These are phyloP conservation scores for Catocala sponsa DNA, from an alignment of 2,888 invertebrate species.

Conservation along the genomic window DNA sequence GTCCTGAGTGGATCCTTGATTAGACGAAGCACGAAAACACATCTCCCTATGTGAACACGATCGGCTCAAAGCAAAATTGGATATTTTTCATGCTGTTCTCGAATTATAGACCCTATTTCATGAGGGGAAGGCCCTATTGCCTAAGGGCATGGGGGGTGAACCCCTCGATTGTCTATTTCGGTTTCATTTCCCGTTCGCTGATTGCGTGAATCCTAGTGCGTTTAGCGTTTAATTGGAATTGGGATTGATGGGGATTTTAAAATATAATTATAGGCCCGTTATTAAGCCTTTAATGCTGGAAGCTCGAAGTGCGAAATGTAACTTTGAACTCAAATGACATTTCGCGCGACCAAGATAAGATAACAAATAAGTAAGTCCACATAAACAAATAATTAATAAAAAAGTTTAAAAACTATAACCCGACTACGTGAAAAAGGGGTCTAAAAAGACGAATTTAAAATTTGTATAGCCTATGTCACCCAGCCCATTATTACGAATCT, in stretches of 20 bases:
- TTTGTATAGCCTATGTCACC: too few relatives aligned
- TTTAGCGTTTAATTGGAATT: slow-evolving; percentile 32
- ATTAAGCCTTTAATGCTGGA: too few relatives aligned
- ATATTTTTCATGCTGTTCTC: slow-evolving; percentile 50
- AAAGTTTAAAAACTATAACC: too few relatives aligned
- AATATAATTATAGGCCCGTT: slow-evolving; percentile 7
- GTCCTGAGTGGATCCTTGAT: background rate
- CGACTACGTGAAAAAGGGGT: too few relatives aligned
- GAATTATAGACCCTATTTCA: slow-evolving; percentile 51
- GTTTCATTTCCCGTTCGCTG: slow-evolving; percentile 55
- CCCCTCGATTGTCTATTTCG: slow-evolving; percentile 46
- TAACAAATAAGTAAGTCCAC: too few relatives aligned
- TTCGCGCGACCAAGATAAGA: too few relatives aligned
- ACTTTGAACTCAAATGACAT: too few relatives aligned
- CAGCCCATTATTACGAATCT: too few relatives aligned
- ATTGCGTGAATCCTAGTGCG: slow-evolving; percentile 34
- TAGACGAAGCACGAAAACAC: background rate
- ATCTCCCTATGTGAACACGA: slow-evolving; percentile 33
- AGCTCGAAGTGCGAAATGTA: too few relatives aligned
- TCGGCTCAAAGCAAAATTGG: slow-evolving; percentile 48
- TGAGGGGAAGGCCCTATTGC: slow-evolving; percentile 42
- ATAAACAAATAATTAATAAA: too few relatives aligned
- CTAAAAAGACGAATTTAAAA: too few relatives aligned
- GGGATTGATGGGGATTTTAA: slow-evolving; percentile 8
- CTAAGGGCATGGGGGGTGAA: slow-evolving; percentile 24